Evolutionary conservation across 1,140 invertebrate species (phyloP).

Genomic region (Amphibalanus amphitrite): DNA sequence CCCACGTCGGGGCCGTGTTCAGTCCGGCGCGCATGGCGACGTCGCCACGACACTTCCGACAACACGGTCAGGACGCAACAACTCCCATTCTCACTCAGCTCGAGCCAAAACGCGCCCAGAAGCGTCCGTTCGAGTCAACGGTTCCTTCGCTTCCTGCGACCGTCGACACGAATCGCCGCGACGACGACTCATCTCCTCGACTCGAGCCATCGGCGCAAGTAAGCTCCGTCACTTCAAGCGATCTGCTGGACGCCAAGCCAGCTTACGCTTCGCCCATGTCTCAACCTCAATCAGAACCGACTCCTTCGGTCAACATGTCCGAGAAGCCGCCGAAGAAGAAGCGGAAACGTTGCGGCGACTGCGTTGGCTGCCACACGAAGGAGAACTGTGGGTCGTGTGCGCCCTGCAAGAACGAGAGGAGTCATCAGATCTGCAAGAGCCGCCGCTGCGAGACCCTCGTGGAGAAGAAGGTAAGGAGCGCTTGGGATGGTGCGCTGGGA

Average conservation of each 20-base stretch:
- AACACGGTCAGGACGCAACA: too few relatives aligned
- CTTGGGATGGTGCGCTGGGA: too few relatives aligned
- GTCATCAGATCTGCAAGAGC: constrained; percentile 92
- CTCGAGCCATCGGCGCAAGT: neutral
- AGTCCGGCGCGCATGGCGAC: too few relatives aligned
- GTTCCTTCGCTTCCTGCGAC: too few relatives aligned
- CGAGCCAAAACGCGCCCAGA: too few relatives aligned
- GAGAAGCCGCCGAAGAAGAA: constrained; percentile 71
- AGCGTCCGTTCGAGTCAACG: neutral
- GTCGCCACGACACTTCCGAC: too few relatives aligned
- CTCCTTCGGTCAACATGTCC: neutral
- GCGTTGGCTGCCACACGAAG: constrained; percentile 80
- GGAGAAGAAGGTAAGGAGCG: constrained; percentile 48
- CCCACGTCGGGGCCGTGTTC: neutral
- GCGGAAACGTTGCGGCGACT: constrained; percentile 80
- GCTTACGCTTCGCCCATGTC: neutral
- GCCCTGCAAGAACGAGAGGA: constrained; percentile 49
- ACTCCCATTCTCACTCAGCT: too few relatives aligned
- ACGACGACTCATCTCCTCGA: neutral
- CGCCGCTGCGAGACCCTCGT: constrained; percentile 80
- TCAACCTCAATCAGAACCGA: neutral
- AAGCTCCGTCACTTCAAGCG: too few relatives aligned
- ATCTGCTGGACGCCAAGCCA: too few relatives aligned
- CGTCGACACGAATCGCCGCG: neutral
- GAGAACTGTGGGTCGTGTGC: constrained; percentile 91